Evolutionary conservation across 1,140 invertebrate genomes (phyloP).

Genomic region (Drepana arcuata): DNA sequence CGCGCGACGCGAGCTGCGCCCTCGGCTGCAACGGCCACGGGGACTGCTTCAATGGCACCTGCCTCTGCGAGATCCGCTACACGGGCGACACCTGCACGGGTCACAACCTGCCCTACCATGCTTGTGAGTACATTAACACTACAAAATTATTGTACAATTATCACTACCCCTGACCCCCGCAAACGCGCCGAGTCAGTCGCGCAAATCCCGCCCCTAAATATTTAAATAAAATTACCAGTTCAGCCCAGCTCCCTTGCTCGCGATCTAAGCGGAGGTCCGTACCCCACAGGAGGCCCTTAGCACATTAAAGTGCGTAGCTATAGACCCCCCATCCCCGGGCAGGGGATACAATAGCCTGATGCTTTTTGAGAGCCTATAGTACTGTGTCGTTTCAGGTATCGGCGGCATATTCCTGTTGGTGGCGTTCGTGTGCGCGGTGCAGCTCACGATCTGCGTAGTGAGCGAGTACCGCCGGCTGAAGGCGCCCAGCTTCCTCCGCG

Average conservation of each 20-base stretch:
- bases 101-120: constrained; percentile 76
- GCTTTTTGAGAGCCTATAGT: too few species aligned
- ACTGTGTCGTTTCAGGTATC: constrained; percentile 79
- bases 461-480: constrained; percentile 88
- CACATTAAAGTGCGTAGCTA: too few species aligned
- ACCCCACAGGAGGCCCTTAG: too few species aligned
- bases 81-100: constrained; percentile 75
- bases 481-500: constrained; percentile 83
- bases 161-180: too few species aligned
- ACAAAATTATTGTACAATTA: too few species aligned
- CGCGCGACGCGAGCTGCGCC: constrained; percentile 57
- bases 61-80: constrained; percentile 88
- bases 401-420: constrained; percentile 87
- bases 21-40: constrained; percentile 89
- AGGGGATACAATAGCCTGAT: too few species aligned
- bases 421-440: constrained; percentile 88
- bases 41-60: constrained; percentile 92
- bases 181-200: too few species aligned
- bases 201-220: too few species aligned
- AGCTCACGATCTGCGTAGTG: constrained; percentile 87
- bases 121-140: constrained; percentile 69
- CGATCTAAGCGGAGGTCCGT: too few species aligned
- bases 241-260: too few species aligned
- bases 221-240: too few species aligned
- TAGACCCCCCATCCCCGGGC: too few species aligned